Evolutionary conservation across 2,113 vertebrate genomes (phyloP), one percentile per base, ranked within the genome.

Genomic region (Girardinichthys multiradiatus): DNA sequence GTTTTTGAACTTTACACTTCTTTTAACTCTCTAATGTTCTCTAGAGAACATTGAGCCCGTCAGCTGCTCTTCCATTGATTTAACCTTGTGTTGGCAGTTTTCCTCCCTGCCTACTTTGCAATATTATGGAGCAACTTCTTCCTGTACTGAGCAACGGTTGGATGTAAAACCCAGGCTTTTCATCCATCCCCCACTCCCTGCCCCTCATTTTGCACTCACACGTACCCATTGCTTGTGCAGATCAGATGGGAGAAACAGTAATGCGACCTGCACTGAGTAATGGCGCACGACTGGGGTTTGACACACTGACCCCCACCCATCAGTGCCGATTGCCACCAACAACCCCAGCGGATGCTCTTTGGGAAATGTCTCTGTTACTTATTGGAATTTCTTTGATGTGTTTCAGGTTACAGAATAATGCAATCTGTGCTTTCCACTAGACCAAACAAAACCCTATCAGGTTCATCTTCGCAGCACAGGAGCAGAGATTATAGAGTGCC

Each of bases 341-440:
- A 87, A 63, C 69, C 81, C 77, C 72, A 82, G 90, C 84, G 91
- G 88, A 93, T 71, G 67, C 88, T 87, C 87, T 84, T 87, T 90
- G 89, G 89, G 90, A 94, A 93, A 91, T 80, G 89, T 93, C 92
- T 86, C 61, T 72, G 14, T 75, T 84, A 89, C 89, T 93, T 93
- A 94, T 93, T 89, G 89, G 92, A 91, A 85, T 86, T 86, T 86
- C 83, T 87, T 88, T 90, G 91, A 93, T 86, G 92, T 71, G 90
- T 86, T 85, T 93, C 80, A 62, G 71, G 87, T 94, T 93, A 86
- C 92, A 78, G 70, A 57, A 74, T 73, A 91, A 90, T 65, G 72
- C 35, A 68, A 91, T 86, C 89, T 35, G 51, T 17, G 39, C 80
- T 77, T 64, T 78, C 66, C 39, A 69, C 51, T 58, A 27, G 71